phyloP scores from a whole-genome alignment of 1,140 invertebrate genomes.

The Chymomyza costata region DNA sequence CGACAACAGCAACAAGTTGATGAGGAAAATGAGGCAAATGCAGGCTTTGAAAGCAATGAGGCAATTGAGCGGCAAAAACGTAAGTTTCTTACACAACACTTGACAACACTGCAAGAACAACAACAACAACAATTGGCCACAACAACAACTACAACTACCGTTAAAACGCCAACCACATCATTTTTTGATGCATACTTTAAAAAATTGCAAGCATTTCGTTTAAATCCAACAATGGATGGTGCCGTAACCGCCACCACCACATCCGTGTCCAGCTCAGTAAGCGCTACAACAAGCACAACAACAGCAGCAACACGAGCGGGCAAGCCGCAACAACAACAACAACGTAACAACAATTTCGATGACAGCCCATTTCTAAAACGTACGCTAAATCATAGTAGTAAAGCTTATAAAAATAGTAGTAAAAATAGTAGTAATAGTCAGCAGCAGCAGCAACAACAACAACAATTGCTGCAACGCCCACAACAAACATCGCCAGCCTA shows the following conservation, averaged over 20 bases:
- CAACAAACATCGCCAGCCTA: slow-evolving; percentile 39
- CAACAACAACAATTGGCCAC: slow-evolving; percentile 28
- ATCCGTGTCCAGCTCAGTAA: slow-evolving; percentile 52
- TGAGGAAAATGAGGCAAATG: slow-evolving; percentile 60
- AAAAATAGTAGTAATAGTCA: slow-evolving; percentile 51
- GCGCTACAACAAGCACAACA: too few species aligned
- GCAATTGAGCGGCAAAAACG: slow-evolving; percentile 74
- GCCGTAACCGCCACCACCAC: slow-evolving; percentile 52
- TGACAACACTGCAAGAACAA: slow-evolving; percentile 10
- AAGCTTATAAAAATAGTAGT: slow-evolving; percentile 47
- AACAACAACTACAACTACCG: slow-evolving; percentile 31
- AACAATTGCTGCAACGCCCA: slow-evolving; percentile 1
- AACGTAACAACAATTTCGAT: slow-evolving; percentile 35
- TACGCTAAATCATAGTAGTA: slow-evolving; percentile 59
- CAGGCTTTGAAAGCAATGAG: slow-evolving; percentile 71
- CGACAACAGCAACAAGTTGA: slow-evolving; percentile 22
- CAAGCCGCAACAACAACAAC: slow-evolving; percentile 31
- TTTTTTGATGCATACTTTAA: slow-evolving; percentile 67
- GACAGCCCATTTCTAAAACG: slow-evolving; percentile 65
- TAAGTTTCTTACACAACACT: slow-evolving; percentile 68
- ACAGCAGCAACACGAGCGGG: slow-evolving; percentile 12
- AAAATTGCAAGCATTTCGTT: slow-evolving; percentile 67
- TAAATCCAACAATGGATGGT: slow-evolving; percentile 53
- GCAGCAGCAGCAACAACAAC: slow-evolving; percentile 10
- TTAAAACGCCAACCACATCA: slow-evolving; percentile 47